These are phyloP conservation scores for Garrulus glandarius DNA, from an alignment of 2,797 vertebrate species.

Conservation along the genomic window DNA sequence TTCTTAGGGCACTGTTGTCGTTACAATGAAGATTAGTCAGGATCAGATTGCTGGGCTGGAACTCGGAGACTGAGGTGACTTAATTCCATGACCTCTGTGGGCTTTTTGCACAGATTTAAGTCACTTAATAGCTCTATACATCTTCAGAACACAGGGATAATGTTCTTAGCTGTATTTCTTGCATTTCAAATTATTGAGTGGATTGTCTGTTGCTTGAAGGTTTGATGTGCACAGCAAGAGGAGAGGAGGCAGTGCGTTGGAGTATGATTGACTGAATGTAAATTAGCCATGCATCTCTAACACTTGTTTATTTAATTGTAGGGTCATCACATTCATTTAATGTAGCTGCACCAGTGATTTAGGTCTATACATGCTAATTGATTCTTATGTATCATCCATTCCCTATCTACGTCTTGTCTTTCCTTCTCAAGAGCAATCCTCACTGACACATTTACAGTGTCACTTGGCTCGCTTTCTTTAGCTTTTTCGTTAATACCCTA, in stretches of 20 bases:
- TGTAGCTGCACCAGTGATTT: neutral
- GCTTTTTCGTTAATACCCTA: neutral
- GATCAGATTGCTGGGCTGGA: neutral
- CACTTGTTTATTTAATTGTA: neutral
- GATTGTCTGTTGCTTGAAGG: neutral
- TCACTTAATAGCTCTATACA: neutral
- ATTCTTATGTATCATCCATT: neutral
- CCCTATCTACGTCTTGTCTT: neutral
- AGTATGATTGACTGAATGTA: neutral
- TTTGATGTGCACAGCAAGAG: neutral
- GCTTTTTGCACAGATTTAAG: neutral
- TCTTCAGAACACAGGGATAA: neutral
- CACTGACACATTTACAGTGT: accelerated
- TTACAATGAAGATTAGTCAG: neutral
- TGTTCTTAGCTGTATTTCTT: neutral
- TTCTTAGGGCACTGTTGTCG: neutral
- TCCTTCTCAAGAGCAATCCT: neutral
- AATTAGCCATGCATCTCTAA: neutral
- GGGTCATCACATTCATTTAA: neutral
- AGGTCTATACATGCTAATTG: neutral
- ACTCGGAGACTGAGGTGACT: neutral
- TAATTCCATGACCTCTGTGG: neutral
- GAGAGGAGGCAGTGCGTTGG: neutral
- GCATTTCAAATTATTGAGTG: neutral
- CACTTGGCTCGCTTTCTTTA: neutral